Evolutionary conservation across 2,113 vertebrate species (phyloP).

Genomic region (Emydura subglobosa): DNA sequence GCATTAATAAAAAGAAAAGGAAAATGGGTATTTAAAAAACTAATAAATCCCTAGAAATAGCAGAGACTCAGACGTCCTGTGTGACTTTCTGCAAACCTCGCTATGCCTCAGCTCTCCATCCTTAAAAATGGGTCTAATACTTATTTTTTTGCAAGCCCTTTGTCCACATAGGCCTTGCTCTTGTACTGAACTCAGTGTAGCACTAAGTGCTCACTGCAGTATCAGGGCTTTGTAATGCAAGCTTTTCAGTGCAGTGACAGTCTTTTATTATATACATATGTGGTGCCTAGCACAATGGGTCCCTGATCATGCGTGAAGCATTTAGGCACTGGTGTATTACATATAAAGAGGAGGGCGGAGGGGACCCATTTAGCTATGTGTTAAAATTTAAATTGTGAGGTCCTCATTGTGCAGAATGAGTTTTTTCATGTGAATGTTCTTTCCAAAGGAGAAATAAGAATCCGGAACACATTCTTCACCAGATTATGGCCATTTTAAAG

Average conservation of each 20-base stretch:
- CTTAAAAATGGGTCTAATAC: not conserved
- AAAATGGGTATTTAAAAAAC: not conserved
- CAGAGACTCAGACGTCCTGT: not conserved
- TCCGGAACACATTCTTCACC: not conserved
- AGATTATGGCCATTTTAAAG: not conserved
- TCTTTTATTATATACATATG: not conserved
- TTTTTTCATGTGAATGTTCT: not conserved
- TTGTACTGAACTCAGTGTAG: fast-evolving
- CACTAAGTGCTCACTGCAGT: not conserved
- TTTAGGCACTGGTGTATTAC: not conserved
- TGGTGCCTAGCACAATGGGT: not conserved
- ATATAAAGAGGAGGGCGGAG: not conserved
- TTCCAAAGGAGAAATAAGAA: not conserved
- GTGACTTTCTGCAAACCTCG: not conserved
- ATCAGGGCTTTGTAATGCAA: not conserved
- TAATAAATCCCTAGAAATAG: not conserved
- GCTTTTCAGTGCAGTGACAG: not conserved
- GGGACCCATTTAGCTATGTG: not conserved
- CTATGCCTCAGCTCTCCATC: fast-evolving
- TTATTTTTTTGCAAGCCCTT: fast-evolving
- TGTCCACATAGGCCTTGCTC: not conserved
- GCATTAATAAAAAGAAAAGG: not conserved
- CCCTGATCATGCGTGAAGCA: not conserved
- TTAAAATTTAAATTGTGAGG: not conserved
- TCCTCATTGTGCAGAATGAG: not conserved